A percentile compares a stretch with the other conserved stretches of the same genome.
Evolutionary conservation across 2,888 invertebrate species (phyloP).

Genomic region (Seladonia tumulorum): DNA sequence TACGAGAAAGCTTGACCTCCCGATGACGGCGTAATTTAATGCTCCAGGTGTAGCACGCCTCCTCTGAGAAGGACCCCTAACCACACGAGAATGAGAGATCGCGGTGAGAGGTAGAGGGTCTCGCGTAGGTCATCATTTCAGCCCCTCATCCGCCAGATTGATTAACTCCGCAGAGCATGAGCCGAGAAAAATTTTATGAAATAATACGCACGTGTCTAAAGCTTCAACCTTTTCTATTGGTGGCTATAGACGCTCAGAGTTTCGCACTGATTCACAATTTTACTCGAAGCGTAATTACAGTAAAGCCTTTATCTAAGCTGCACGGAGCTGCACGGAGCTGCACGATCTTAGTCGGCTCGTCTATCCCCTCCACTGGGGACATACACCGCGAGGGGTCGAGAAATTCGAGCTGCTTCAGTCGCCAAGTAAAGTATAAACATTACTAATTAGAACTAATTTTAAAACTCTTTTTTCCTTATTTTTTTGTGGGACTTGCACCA

Average conservation of each 20-base stretch:
- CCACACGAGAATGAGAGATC: neutral
- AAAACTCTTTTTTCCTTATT: too few species aligned
- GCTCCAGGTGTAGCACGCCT: neutral
- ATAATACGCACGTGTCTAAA: neutral
- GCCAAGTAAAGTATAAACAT: too few species aligned
- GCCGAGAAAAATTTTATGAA: neutral
- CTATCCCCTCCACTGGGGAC: too few species aligned
- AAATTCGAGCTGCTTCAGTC: too few species aligned
- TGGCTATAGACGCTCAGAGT: neutral
- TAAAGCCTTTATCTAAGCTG: too few species aligned
- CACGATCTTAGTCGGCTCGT: too few species aligned
- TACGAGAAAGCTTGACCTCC: slow-evolving; percentile 50
- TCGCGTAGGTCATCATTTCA: neutral
- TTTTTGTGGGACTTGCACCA: too few species aligned
- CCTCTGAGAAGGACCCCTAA: neutral
- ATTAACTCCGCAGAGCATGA: neutral
- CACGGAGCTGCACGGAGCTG: too few species aligned
- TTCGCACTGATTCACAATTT: neutral
- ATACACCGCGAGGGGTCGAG: too few species aligned
- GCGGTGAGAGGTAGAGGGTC: neutral
- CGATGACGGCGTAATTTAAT: slow-evolving; percentile 58
- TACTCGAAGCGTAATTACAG: too few species aligned
- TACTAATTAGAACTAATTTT: too few species aligned
- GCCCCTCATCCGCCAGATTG: neutral
- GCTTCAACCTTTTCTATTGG: neutral